Evolutionary conservation across 2,888 invertebrate species (phyloP).

Genomic region (Cheilosia soror): DNA sequence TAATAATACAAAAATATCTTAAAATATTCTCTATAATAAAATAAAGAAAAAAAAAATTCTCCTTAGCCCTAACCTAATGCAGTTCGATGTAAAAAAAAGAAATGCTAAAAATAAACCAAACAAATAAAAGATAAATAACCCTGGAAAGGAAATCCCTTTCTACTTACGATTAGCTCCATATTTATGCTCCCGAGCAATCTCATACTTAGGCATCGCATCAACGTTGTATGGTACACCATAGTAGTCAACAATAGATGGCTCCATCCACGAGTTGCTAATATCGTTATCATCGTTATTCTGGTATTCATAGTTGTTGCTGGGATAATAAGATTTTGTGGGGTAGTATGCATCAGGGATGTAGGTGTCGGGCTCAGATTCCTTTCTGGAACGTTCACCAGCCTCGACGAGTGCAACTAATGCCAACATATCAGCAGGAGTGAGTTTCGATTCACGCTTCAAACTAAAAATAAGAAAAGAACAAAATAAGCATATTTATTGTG

Average conservation of each 20-base stretch:
- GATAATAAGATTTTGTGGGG: slow-evolving; percentile 77
- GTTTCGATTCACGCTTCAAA: slow-evolving; percentile 82
- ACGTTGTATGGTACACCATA: slow-evolving; percentile 81
- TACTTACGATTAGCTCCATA: slow-evolving; percentile 81
- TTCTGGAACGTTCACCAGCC: slow-evolving; percentile 82
- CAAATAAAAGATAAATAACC: not conserved
- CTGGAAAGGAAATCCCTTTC: not conserved
- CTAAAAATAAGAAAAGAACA: slow-evolving; percentile 73
- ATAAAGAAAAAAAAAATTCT: slow-evolving; percentile 14
- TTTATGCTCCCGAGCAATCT: slow-evolving; percentile 81
- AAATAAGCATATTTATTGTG: slow-evolving; percentile 27
- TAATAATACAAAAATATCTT: not conserved
- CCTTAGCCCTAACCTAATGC: slow-evolving; percentile 16
- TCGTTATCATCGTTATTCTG: slow-evolving; percentile 77
- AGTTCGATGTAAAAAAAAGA: slow-evolving; percentile 25
- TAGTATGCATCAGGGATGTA: slow-evolving; percentile 67
- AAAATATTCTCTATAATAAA: not conserved
- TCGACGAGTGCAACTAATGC: slow-evolving; percentile 83
- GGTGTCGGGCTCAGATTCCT: slow-evolving; percentile 79
- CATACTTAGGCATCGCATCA: slow-evolving; percentile 81
- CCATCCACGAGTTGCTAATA: slow-evolving; percentile 80
- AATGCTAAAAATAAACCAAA: not conserved
- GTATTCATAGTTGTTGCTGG: slow-evolving; percentile 74
- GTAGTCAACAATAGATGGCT: slow-evolving; percentile 81
- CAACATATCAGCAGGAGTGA: slow-evolving; percentile 83